Conservation (phyloP, 1,140 invertebrate genomes). For the Bombus waltoni region DNA sequence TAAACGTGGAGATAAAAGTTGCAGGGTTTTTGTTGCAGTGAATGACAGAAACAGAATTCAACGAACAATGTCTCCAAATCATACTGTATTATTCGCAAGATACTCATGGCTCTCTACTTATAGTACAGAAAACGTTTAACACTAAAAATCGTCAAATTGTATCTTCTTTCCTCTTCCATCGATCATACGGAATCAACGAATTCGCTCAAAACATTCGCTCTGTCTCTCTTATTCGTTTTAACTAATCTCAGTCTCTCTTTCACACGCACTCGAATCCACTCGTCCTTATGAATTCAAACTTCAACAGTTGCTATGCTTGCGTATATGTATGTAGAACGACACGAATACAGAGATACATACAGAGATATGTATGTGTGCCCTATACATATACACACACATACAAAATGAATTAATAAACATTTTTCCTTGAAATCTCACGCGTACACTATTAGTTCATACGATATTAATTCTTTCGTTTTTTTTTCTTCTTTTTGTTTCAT, state of each 20-base stretch:
- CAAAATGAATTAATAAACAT: conserved; percentile 27
- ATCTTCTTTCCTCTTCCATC: conserved; percentile 60
- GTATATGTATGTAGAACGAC: conserved; percentile 16
- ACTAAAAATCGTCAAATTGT: conserved; percentile 71
- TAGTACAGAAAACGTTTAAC: conserved; percentile 76
- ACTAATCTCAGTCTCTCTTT: neutral
- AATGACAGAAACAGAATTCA: conserved; percentile 57
- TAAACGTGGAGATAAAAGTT: neutral
- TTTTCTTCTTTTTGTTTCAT: conserved; percentile 71
- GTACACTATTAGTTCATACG: conserved; percentile 74
- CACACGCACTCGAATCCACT: neutral
- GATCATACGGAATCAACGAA: conserved; percentile 10
- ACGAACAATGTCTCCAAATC: conserved; percentile 67
- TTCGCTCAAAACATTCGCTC: neutral
- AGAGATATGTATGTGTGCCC: conserved; percentile 16
- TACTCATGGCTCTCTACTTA: conserved; percentile 68
- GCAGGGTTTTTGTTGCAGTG: neutral
- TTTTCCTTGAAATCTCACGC: conserved; percentile 70
- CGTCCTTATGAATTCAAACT: neutral
- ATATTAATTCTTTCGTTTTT: conserved; percentile 73
- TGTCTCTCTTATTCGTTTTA: neutral
- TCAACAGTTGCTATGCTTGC: neutral
- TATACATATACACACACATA: conserved; percentile 31
- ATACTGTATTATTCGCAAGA: conserved; percentile 68
- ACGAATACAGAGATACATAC: neutral